Percentiles rank a stretch among this genome's conserved stretches.
These are phyloP conservation scores for Sinhomidia bicolor DNA, from an alignment of 2,888 invertebrate species.

Conservation along the genomic window DNA sequence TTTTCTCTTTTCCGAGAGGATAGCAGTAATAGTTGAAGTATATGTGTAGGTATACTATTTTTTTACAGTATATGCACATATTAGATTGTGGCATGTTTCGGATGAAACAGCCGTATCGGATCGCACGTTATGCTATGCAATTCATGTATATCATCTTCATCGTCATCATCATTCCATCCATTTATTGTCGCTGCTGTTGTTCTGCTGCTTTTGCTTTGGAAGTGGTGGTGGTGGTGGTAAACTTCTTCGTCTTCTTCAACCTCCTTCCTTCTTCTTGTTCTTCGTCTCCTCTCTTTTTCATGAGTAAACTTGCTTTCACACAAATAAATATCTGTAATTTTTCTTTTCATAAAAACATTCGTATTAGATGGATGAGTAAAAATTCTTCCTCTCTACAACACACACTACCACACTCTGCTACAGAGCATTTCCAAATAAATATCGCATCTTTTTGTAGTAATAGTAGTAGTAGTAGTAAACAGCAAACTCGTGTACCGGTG, in stretches of 20 bases:
- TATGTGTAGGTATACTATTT: neutral
- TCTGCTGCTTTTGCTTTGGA: neutral
- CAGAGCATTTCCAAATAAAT: neutral
- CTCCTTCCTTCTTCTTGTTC: neutral
- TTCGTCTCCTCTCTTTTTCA: neutral
- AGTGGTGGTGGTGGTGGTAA: neutral
- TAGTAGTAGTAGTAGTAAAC: slow-evolving; percentile 3
- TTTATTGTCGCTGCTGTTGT: slow-evolving; percentile 42
- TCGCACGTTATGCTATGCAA: slow-evolving; percentile 57
- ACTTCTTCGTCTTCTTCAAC: neutral
- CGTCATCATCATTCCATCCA: slow-evolving; percentile 41
- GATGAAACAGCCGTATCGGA: slow-evolving; percentile 55
- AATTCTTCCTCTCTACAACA: neutral
- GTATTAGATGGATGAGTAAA: slow-evolving; percentile 34
- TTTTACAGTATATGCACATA: neutral
- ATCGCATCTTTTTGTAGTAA: neutral
- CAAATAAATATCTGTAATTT: slow-evolving; percentile 46
- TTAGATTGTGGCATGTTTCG: slow-evolving; percentile 47
- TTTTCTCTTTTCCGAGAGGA: neutral
- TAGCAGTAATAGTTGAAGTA: no score
- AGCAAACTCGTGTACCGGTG: slow-evolving; percentile 39
- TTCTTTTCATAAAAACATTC: slow-evolving; percentile 43
- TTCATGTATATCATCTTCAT: slow-evolving; percentile 54
- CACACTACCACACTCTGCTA: neutral
- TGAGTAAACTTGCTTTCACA: slow-evolving; percentile 38